phyloP scores from a whole-genome alignment of 2,888 invertebrate genomes.

The Dryococelus australis region DNA sequence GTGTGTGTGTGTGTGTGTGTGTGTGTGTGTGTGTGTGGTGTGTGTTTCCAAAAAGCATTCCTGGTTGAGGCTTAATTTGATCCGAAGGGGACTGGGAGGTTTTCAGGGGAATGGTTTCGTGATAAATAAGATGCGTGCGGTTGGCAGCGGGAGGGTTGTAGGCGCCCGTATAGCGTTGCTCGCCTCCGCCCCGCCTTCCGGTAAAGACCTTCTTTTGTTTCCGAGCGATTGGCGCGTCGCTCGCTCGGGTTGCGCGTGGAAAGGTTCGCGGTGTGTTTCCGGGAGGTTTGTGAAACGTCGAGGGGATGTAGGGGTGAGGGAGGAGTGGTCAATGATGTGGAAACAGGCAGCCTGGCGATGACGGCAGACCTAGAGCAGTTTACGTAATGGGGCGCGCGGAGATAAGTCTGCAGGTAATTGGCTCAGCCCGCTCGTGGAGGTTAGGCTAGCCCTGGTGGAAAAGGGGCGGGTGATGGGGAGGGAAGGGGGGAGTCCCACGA shows the following conservation, averaged over 20 bases:
- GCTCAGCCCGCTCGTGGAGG: neutral
- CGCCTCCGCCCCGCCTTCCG: too few relatives aligned
- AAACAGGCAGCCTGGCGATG: neutral
- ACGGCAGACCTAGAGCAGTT: neutral
- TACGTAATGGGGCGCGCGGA: neutral
- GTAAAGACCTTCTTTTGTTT: neutral
- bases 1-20: too few relatives aligned
- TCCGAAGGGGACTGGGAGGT: too few relatives aligned
- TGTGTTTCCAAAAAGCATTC: too few relatives aligned
- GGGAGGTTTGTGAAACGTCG: too few relatives aligned
- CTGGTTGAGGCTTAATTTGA: too few relatives aligned
- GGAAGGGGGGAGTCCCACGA: too few relatives aligned
- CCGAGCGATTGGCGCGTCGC: neutral
- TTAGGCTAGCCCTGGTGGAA: neutral
- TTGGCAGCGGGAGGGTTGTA: neutral
- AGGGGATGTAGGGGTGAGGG: too few relatives aligned
- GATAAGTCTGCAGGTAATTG: constrained; percentile 10
- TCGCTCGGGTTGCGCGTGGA: neutral
- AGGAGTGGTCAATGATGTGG: neutral
- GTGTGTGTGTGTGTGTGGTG: too few relatives aligned
- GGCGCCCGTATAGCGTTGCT: too few relatives aligned
- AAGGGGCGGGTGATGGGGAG: too few relatives aligned
- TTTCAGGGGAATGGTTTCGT: neutral
- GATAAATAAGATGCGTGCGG: neutral
- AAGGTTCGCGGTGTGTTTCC: too few relatives aligned